Base-by-base conservation (phyloP, 2,113 vertebrate genomes). In the Heterotilapia buettikoferi region DNA sequence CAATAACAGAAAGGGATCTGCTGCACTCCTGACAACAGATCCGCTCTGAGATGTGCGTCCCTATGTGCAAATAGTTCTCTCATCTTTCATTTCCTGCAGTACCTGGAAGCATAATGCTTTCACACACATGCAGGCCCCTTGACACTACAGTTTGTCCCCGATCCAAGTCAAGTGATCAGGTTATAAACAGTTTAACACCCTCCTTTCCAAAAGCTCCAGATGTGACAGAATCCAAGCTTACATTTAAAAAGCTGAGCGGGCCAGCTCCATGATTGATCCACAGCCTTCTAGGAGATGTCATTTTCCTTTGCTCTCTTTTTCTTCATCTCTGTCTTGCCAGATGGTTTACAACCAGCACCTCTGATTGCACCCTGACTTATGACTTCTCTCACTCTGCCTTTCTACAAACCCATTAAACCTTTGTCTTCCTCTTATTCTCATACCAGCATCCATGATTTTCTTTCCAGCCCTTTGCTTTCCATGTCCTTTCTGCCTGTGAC, bases 201-300 rank as follows among this genome's bases (percentile, higher is more conserved):
- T 88, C 29, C 29, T 56, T 76, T 84, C 45, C 81, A 79, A 76
- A 90, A 76, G 14, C 81, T 84, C 89, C 89, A 92, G 86, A 94
- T 88, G 89, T 90, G 81, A 91, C 45, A 86, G 93, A 93, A 94
- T 93, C 31, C 91, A 94, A 93, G 88, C 88, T 84, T 86, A 85
- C 61, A 9, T 85, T 45, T 31, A 61, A 83, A 85, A 87, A 47
- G 90, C 86, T 76, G 85, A 87, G 90, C 47, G 2, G 21, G 14
- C 90, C 52, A 78, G 36, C 92, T 87, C 54, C 24, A 16, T 90
- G 93, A 94, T 91, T 90, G 91, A 95, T 94, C 89, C 81, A 5
- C 61, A 40, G 82, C 84, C 80, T 82, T 90, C 56, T 9, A 85
- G 86, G 68, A 82, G 84, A 87, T 21, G 82, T 91, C 82, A 76